Base-by-base conservation (phyloP, 2,888 invertebrate species). In the Neoascia interrupta region DNA sequence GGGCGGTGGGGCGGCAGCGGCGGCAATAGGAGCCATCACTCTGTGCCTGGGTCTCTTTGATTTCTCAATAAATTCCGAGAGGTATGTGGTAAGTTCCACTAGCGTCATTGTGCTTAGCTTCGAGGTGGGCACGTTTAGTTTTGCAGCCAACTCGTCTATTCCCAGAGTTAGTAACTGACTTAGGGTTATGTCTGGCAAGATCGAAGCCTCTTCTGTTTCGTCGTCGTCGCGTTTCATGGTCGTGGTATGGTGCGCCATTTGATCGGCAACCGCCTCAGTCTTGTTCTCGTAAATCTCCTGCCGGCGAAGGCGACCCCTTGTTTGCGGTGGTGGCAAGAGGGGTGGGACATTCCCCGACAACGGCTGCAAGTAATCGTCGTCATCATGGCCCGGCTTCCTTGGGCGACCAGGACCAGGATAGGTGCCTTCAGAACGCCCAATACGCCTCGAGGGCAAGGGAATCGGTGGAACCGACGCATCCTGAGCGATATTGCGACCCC, bases 71-170 rank as follows among this genome's bases (percentile, higher is more conserved):
- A 91, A 90, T 83, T 91, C 91, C 0, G 95, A 92, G 19, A 96
- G 90, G 86, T 95, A 95, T 58, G 93, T 93, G 0, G 96, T 96
- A 36, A 97, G 90, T 87, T 96, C 96, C 16, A 95, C 95, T 70
- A 97, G 89, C 0, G 96, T 96, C 93, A 96, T 94, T 66, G 94
- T 94, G 54, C 95, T 95, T 45, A 97, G 88, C 68, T 95, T 93
- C 49, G 92, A 91, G 0, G 94, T 91, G 0, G 95, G 95, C 84
- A 96, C 95, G 82, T 93, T 93, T 68, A 92, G 90, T 89, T 94
- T 94, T 13, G 90, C 86, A 0, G 96, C 95, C 64, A 96, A 89
- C 80, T 96, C 96, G 82, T 94, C 94, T 85, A 96, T 92, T 82
- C 94, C 94, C 85, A 95, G 92, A 1, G 95, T 93, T 23, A 96